Conservation (phyloP, 2,888 invertebrate genomes). For the Tipula lateralis region DNA sequence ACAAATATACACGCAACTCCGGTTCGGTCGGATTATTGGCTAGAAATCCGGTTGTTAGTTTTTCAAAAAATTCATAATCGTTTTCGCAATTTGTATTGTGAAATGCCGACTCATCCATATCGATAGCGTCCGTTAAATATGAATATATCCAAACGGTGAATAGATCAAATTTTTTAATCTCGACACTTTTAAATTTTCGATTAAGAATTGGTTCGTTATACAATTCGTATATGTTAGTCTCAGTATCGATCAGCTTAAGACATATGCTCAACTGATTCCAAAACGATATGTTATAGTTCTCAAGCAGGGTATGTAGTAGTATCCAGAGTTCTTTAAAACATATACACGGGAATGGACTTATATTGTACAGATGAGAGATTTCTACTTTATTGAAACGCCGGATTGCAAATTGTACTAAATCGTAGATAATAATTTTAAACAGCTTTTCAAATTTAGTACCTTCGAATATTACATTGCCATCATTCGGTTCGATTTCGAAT, state of each 20-base stretch:
- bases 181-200: constrained; percentile 25
- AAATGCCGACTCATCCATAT: constrained; percentile 31
- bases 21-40: constrained; percentile 50
- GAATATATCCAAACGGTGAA: constrained; percentile 44
- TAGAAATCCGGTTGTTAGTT: constrained; percentile 49
- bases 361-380: constrained; percentile 47
- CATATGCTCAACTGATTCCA: constrained; percentile 50
- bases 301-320: constrained; percentile 50
- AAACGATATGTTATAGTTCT: constrained; percentile 43
- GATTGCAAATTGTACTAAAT: neutral
- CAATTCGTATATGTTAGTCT: constrained; percentile 36
- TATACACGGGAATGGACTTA: constrained; percentile 54
- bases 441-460: constrained; percentile 12
- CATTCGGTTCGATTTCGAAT: neutral
- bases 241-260: constrained; percentile 41
- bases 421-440: neutral
- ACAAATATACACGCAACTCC: constrained; percentile 50
- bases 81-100: constrained; percentile 29
- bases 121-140: constrained; percentile 41
- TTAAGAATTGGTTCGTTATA: constrained; percentile 6
- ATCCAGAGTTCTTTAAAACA: constrained; percentile 58
- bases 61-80: constrained; percentile 51
- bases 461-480: neutral
- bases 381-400: constrained; percentile 39
- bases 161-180: constrained; percentile 36